Evolutionary conservation across 2,113 vertebrate species (phyloP), one percentile per base, ranked within the genome.

Genomic region (Triplophysa tibetana): DNA sequence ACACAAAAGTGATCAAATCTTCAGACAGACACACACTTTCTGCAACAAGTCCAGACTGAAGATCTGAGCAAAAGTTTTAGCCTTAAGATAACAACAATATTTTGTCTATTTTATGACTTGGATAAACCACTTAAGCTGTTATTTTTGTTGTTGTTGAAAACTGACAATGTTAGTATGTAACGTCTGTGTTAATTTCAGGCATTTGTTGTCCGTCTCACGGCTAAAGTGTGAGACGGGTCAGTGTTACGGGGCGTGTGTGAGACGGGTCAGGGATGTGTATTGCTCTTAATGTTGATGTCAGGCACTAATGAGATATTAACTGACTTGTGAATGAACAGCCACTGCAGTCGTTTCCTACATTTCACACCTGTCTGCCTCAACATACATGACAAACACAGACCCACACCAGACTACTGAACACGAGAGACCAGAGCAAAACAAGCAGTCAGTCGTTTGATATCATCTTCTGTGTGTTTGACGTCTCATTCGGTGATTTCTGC

Each of bases 221-320:
- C 29, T 74, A n/a, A n/a, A 48, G 72, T 2, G 70, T 75, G 21
- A n/a, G 54, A 58, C 17, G 9, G 48, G 11, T 66, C 24, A 64
- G 64, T 24, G 24, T 24, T 24, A 24, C 24, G 24, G 24, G 24
- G 24, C 24, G 2, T 24, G 72, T 2, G 70, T 75, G 21, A n/a
- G 54, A 58, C 17, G 9, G 48, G 11, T 66, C 24, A 64, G 64
- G 61, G 56, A 80, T 85, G 85, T 87, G 88, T 89, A 88, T 88
- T 90, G 87, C 7, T 14, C 54, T 56, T n/a, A 56, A 56, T n/a
- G 83, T 88, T 70, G 72, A 88, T 88, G 85, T 74, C 87, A 87
- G 61, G 79, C 64, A 76, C 81, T 85, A 77, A 21, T 82, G 11
- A 52, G 11, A 16, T 52, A 52, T 52, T 16, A 52, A 52, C 14